Evolutionary conservation across 2,113 vertebrate genomes (phyloP), one percentile per base, ranked within the genome.

Genomic region (Lagopus leucura): DNA sequence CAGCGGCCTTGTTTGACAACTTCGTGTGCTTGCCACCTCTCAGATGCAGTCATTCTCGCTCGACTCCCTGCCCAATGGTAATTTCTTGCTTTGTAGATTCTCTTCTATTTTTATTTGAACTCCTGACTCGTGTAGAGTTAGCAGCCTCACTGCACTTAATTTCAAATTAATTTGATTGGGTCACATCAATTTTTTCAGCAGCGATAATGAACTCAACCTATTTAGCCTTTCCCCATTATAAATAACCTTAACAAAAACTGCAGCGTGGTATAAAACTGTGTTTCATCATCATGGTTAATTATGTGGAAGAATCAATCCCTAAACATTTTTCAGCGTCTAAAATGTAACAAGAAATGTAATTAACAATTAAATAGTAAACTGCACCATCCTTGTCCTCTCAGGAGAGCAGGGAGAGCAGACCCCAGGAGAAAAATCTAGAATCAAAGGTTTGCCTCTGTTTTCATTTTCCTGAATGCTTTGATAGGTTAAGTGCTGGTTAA

Each of bases 131-230:
- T 86, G 82, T 92, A 80, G 80, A 94, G 92, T 94, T 96, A 96
- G 89, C 94, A 93, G 94, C 94, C 80, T 96, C 94, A 34, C 76
- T 95, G 91, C 95, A 90, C 93, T 94, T 96, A 91, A 96, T 97
- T 96, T 94, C 69, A 86, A 86, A 95, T 97, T 95, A 95, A 95
- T 96, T 93, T 91, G 94, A 92, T 96, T 94, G 94, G 93, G 95
- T 97, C 93, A 91, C 86, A 88, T 96, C 82, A 4, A 32, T 89
- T 86, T 93, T 90, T 74, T 64, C 65, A 48, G 40, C 90, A 94
- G 88, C 20, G 64, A 94, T 94, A 94, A 96, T 97, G 93, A 96
- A 94, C 94, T 96, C 91, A 96, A 94, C 90, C 93, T 96, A 86
- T 94, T 97, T 96, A 96, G 94, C 89, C 91, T 97, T 95, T 89